Conservation (phyloP, 2,797 vertebrate genomes). For the Chelon auratus region DNA sequence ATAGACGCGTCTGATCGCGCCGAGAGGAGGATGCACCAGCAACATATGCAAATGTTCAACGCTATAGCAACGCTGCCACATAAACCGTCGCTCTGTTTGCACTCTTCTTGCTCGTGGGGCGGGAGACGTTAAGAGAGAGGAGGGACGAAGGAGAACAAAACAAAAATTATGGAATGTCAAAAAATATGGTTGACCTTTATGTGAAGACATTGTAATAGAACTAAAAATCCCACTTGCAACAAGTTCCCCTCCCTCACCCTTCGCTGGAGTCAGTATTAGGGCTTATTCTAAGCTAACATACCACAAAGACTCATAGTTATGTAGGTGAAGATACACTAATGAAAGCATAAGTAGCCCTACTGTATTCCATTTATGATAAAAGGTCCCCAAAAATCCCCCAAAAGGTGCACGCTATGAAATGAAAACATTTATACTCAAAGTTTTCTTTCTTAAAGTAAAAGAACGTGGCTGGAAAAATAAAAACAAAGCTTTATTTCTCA, state of each 20-base stretch:
- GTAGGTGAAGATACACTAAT: too few species aligned
- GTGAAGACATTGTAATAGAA: not conserved
- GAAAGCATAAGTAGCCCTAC: not conserved
- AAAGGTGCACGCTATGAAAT: too few species aligned
- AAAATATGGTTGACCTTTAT: constrained; percentile 8
- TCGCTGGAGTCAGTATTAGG: too few species aligned
- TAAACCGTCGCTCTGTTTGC: constrained; percentile 26
- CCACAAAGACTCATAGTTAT: too few species aligned
- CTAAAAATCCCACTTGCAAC: too few species aligned
- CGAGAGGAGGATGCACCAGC: constrained; percentile 79
- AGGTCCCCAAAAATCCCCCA: too few species aligned
- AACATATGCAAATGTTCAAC: constrained; percentile 46
- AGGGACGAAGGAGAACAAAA: constrained; percentile 11
- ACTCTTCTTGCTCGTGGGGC: constrained; percentile 13
- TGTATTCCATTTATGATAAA: too few species aligned
- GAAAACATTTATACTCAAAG: not conserved
- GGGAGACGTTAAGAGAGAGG: constrained; percentile 8
- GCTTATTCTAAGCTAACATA: too few species aligned
- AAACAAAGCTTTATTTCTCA: not conserved
- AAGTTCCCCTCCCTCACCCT: too few species aligned
- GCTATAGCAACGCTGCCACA: constrained; percentile 22
- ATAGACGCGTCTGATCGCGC: constrained; percentile 78
- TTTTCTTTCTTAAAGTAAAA: not conserved
- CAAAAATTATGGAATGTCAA: constrained; percentile 2
- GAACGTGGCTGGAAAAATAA: not conserved